A percentile compares a stretch with the other conserved stretches of the same genome.
These are phyloP conservation scores for Gymnogyps californianus DNA, from an alignment of 2,113 vertebrate genomes.

Conservation along the genomic window DNA sequence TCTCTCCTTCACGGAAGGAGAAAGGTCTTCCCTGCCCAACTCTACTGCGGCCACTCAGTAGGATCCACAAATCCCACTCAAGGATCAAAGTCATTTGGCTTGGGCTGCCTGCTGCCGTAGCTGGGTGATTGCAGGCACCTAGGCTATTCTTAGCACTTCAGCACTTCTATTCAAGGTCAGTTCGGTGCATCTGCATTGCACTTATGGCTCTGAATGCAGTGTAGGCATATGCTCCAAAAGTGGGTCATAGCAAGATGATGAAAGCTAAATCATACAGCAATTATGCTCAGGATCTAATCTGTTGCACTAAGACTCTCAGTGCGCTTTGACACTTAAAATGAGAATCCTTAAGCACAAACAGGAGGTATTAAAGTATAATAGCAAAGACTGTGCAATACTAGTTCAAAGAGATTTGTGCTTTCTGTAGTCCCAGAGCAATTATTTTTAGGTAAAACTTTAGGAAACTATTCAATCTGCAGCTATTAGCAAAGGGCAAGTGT, in stretches of 20 bases:
- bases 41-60: neutral
- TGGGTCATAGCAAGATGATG: slow-evolving; percentile 12
- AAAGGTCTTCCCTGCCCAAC: neutral
- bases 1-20: neutral
- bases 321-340: neutral
- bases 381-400: neutral
- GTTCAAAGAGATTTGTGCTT: neutral
- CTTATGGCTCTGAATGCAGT: neutral
- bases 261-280: neutral
- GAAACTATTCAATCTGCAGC: neutral
- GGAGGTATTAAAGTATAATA: neutral
- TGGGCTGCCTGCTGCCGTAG: neutral
- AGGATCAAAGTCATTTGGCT: neutral
- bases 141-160: slow-evolving; percentile 10
- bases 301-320: neutral
- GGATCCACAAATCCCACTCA: neutral
- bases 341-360: neutral
- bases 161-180: neutral
- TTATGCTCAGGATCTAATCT: neutral
- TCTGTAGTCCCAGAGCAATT: neutral
- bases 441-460: neutral
- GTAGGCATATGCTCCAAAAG: neutral
- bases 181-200: neutral
- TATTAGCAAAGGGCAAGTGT: neutral
- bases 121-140: neutral